These are phyloP conservation scores for Tretioscincus oriximinensis DNA, from an alignment of 2,113 vertebrate species.

Conservation along the genomic window DNA sequence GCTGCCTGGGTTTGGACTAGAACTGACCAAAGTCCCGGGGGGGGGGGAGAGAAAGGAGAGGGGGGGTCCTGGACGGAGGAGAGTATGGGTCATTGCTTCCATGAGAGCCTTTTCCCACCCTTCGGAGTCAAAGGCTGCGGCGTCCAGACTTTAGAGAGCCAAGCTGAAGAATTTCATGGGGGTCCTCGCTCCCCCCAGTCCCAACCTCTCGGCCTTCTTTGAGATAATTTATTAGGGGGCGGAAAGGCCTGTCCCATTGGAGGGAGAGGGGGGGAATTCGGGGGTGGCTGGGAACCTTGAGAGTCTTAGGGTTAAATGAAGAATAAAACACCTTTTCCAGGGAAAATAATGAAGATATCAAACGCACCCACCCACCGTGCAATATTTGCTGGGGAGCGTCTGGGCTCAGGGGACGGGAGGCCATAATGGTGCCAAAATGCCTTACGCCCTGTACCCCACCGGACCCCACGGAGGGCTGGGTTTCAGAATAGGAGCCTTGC, in stretches of 20 bases:
- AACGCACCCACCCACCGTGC: neutral
- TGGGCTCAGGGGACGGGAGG: neutral
- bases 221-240: slow-evolving; percentile 6
- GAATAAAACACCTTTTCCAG: neutral
- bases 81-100: slow-evolving; percentile 51
- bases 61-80: neutral
- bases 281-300: neutral
- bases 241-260: neutral
- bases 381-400: neutral
- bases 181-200: too few relatives aligned
- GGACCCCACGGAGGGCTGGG: too few relatives aligned
- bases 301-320: neutral
- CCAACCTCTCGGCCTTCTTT: rapidly evolving
- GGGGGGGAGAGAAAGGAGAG: slow-evolving; percentile 41
- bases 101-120: slow-evolving; percentile 27
- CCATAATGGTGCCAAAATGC: too few relatives aligned
- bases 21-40: slow-evolving; percentile 49
- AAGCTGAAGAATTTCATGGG: neutral
- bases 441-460: too few relatives aligned
- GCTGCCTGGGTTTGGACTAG: slow-evolving; percentile 72
- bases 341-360: neutral
- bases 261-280: neutral
- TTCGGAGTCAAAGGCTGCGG: slow-evolving; percentile 32
- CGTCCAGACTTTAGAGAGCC: slow-evolving; percentile 5
- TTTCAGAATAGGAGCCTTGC: too few relatives aligned